These are phyloP conservation scores for Girardia tigrina DNA, from an alignment of 2,888 invertebrate genomes.

Conservation along the genomic window DNA sequence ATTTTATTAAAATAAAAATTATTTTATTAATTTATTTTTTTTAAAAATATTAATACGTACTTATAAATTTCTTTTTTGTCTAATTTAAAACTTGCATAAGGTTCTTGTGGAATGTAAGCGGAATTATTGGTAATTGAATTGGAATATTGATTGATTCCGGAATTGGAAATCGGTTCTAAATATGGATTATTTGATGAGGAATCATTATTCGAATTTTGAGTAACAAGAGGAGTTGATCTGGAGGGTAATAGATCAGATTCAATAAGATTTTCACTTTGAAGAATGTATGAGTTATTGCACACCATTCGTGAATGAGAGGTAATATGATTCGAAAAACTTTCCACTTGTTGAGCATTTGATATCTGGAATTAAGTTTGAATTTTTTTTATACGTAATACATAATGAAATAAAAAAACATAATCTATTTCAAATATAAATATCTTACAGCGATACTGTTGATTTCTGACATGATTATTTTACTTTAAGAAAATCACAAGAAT, in stretches of 20 bases:
- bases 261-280: background rate
- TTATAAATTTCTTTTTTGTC: conserved; percentile 8
- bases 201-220: background rate
- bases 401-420: background rate
- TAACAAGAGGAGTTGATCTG: background rate
- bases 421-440: background rate
- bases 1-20: background rate
- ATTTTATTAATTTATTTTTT: background rate
- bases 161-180: conserved; percentile 3
- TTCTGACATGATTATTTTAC: conserved; percentile 21
- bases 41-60: background rate
- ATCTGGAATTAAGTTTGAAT: background rate
- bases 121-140: background rate
- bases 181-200: background rate
- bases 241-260: background rate
- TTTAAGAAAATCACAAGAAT: conserved; percentile 13
- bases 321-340: conserved; percentile 10
- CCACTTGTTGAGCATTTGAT: conserved; percentile 13
- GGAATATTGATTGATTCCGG: background rate
- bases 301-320: background rate
- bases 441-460: conserved; percentile 13
- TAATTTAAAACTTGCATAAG: background rate
- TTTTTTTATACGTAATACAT: background rate
- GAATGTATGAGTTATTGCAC: conserved; percentile 1
- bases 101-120: conserved; percentile 1